Evolutionary conservation across 2,113 vertebrate species (phyloP).

Genomic region (Indicator maculatus): DNA sequence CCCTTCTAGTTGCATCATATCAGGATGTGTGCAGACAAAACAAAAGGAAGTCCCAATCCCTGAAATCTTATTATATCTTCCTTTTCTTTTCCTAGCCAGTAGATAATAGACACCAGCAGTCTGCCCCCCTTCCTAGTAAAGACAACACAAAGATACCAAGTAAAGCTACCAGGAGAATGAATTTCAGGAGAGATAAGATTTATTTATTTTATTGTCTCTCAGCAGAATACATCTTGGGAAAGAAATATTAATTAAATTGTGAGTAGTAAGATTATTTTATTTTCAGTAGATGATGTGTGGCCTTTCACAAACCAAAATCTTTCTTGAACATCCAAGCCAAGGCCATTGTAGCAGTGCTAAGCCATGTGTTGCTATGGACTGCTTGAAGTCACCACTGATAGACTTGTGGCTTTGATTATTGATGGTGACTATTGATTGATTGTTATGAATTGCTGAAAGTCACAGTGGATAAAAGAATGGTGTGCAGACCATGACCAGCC

Average conservation of each 20-base stretch:
- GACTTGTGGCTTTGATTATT: background rate
- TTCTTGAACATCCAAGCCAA: background rate
- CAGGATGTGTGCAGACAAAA: background rate
- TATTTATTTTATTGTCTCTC: no score
- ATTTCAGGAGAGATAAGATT: background rate
- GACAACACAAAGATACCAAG: background rate
- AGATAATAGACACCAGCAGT: background rate
- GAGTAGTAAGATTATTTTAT: background rate
- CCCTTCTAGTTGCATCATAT: background rate
- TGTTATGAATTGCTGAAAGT: background rate
- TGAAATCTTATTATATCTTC: background rate
- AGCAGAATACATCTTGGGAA: background rate
- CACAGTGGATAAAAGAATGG: background rate
- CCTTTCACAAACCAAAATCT: background rate
- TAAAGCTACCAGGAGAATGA: background rate
- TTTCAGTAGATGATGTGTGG: background rate
- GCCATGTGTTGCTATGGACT: background rate
- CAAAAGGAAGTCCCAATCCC: background rate
- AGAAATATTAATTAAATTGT: background rate
- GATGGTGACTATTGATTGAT: background rate
- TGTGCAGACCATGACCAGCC: background rate
- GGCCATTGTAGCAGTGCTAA: background rate
- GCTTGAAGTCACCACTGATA: background rate
- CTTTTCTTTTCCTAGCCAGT: background rate
- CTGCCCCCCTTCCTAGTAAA: background rate